phyloP scores from a whole-genome alignment of 2,113 vertebrate species.

The Sinocyclocheilus rhinocerous region DNA sequence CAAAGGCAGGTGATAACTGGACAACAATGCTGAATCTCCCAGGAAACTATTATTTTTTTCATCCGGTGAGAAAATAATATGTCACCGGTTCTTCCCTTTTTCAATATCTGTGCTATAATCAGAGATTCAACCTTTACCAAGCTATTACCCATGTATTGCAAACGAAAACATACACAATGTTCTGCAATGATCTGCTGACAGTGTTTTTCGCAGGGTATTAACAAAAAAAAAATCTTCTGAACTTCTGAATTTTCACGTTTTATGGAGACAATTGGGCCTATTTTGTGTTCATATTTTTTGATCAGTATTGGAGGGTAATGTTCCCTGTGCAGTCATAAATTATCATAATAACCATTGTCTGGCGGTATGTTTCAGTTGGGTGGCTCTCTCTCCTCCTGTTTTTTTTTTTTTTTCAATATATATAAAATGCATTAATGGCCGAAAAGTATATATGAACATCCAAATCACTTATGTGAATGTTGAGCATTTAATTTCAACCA shows the following conservation, averaged over 20 bases:
- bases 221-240: not conserved
- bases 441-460: not conserved
- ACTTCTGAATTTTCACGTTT: not conserved
- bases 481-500: not conserved
- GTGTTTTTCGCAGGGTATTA: not conserved
- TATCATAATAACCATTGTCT: conserved; percentile 39
- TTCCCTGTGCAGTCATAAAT: conserved; percentile 40
- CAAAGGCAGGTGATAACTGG: conserved; percentile 13
- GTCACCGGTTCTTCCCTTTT: not conserved
- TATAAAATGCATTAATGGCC: not conserved
- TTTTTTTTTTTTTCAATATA: too few relatives aligned
- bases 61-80: not conserved
- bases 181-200: not conserved
- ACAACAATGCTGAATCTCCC: not conserved
- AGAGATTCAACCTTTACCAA: not conserved
- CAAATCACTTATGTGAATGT: not conserved
- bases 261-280: not conserved
- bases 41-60: not conserved
- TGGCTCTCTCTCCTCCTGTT: not conserved
- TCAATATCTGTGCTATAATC: conserved; percentile 10
- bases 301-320: conserved; percentile 25
- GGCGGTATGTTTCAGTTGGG: not conserved
- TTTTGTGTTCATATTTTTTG: not conserved
- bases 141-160: not conserved
- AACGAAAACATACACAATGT: not conserved